A percentile compares a stretch with the other conserved stretches of the same genome.
These are phyloP conservation scores for Patella pellucida DNA, from an alignment of 2,888 invertebrate genomes.

Conservation along the genomic window DNA sequence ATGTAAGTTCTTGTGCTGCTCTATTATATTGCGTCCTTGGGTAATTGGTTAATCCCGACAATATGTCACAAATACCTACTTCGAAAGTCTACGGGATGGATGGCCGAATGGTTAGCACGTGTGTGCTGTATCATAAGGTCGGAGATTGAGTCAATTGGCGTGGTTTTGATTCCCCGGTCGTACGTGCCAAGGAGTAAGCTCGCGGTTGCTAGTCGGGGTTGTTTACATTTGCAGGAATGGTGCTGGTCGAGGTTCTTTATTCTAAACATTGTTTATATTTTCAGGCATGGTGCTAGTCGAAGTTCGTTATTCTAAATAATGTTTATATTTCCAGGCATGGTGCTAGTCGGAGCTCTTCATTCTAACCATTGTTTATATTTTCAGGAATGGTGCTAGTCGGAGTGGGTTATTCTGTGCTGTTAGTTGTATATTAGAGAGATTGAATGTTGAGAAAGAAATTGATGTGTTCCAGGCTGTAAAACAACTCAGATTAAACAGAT, in stretches of 20 bases:
- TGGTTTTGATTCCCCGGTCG: too few relatives aligned
- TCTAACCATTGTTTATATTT: background rate
- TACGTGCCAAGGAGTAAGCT: too few relatives aligned
- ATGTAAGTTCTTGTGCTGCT: slow-evolving; percentile 73
- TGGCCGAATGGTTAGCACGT: too few relatives aligned
- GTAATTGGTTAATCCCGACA: background rate
- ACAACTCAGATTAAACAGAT: slow-evolving; percentile 65
- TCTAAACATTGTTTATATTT: background rate
- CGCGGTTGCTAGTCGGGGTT: too few relatives aligned
- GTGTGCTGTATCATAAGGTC: too few relatives aligned
- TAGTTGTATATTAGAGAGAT: slow-evolving; percentile 63
- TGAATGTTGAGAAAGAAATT: slow-evolving; percentile 66
- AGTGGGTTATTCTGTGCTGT: slow-evolving; percentile 67
- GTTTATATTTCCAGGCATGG: too few relatives aligned
- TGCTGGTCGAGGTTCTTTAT: too few relatives aligned
- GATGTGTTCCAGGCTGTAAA: slow-evolving; percentile 69
- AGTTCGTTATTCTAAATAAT: slow-evolving; percentile 59
- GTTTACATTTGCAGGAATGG: too few relatives aligned
- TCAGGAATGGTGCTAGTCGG: slow-evolving; percentile 66
- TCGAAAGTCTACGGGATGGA: too few relatives aligned
- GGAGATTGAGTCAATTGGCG: too few relatives aligned
- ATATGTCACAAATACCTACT: slow-evolving; percentile 60
- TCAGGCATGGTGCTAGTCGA: slow-evolving; percentile 65
- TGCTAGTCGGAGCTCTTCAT: too few relatives aligned
- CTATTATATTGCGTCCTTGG: background rate